These are phyloP conservation scores for Pangasianodon gigas DNA, from an alignment of 2,113 vertebrate species.

Conservation along the genomic window DNA sequence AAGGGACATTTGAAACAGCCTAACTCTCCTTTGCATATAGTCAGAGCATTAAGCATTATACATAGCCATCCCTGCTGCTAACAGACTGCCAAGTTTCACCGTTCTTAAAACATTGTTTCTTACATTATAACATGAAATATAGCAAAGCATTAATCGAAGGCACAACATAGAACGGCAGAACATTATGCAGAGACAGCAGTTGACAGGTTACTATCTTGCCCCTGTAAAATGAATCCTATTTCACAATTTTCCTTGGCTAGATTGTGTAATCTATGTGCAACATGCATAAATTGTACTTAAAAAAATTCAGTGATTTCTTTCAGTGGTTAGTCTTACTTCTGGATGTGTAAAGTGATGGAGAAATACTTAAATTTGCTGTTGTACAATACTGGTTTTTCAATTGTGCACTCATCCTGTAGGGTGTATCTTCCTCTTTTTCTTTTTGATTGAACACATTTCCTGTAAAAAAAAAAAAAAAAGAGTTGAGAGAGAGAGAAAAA, in stretches of 20 bases:
- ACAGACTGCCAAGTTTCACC: not conserved
- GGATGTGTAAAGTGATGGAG: conserved; percentile 1
- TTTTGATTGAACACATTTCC: conserved; percentile 14
- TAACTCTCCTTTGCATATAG: not conserved
- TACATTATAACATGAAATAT: not conserved
- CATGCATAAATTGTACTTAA: not conserved
- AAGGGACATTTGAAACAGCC: not conserved
- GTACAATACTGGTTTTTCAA: not conserved
- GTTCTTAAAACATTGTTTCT: not conserved
- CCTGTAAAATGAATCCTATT: not conserved
- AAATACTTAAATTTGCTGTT: not conserved
- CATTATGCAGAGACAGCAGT: not conserved
- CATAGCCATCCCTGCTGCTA: not conserved
- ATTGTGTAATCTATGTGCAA: not conserved
- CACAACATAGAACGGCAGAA: not conserved
- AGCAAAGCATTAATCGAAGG: not conserved
- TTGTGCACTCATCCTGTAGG: not conserved
- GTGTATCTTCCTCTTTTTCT: conserved; percentile 28
- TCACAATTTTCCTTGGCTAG: not conserved
- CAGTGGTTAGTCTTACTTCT: not conserved
- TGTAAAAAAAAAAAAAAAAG: not conserved
- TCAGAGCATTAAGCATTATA: not conserved
- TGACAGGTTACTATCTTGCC: too few species aligned
- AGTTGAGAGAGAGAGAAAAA: not conserved
- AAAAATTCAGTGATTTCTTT: not conserved